Percentiles rank a stretch among this genome's conserved stretches.
Conservation (phyloP, 2,113 vertebrate genomes). For the Odocoileus virginianus region DNA sequence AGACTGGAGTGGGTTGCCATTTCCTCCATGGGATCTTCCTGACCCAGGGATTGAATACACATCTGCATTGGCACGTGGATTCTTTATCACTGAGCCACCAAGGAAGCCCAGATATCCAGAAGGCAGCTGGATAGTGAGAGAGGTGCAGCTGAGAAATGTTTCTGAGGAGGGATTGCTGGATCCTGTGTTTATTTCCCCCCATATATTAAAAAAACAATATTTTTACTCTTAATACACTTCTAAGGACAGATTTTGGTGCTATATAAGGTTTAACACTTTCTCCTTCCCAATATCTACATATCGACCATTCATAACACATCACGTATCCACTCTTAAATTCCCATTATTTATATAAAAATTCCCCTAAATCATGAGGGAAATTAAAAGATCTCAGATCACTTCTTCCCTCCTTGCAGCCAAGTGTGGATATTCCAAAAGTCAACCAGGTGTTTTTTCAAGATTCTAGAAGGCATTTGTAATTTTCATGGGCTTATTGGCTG, state of each 20-base stretch:
- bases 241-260: not conserved
- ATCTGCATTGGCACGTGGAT: not conserved
- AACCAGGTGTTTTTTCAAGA: not conserved
- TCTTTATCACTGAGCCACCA: not conserved
- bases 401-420: not conserved
- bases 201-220: not conserved
- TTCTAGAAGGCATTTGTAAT: not conserved
- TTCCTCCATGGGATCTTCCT: not conserved
- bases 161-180: not conserved
- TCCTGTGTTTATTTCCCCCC: not conserved
- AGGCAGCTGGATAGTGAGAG: not conserved
- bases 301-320: not conserved
- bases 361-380: not conserved
- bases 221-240: not conserved
- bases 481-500: not conserved
- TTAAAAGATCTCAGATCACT: not conserved
- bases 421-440: not conserved
- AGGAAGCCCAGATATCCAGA: not conserved
- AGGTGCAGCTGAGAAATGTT: not conserved
- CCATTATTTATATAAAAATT: not conserved
- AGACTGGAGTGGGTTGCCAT: not conserved
- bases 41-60: not conserved
- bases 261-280: conserved; percentile 1
- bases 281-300: not conserved
- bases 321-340: not conserved